Evolutionary conservation across 2,888 invertebrate genomes (phyloP), one percentile per base, ranked within the genome.

Genomic region (Dicranocentrus wangi): DNA sequence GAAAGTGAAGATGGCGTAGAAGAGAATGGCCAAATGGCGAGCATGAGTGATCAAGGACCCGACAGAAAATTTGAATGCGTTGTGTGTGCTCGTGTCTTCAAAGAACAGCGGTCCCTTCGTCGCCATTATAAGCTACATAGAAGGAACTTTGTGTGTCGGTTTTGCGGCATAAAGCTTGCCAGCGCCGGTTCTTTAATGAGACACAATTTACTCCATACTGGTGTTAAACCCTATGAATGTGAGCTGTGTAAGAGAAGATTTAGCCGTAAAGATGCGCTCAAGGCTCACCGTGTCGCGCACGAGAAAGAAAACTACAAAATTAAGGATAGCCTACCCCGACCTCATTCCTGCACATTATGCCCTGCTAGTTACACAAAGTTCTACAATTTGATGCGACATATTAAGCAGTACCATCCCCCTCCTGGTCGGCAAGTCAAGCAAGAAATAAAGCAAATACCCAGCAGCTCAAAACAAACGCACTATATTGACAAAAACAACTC

Each of bases 121-220:
- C 60, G 75, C 3, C 81, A 81, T 17, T 82, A 82, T 65, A 82
- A 79, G 21, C 25, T 70, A 21, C 82, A 82, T 63, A 79, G 75
- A 15, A 19, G 75, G 1, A 61, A 43, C 7, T 82, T 79, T 53
- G 28, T 78, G 2, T 83, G 83, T 25, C 77, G 83, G 2, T 81
- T 83, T 27, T 83, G 81, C 61, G 83, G 83, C 0, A 60, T 83
- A n/a, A 71, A 58, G 63, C 72, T 83, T 73, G 69, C 81, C 1
- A 77, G 73, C 28, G 83, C 83, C 15, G 81, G 83, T n/a, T 73
- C 70, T 19, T 53, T 83, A 1, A 83, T 81, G 83, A 53, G 83
- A 15, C 83, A 83, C 65, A 81, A 81, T 53, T 53, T 83, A 19
- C 61, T 81, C 1, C 83, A 83, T 28, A 83, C 83, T 13, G 83